phyloP scores from a whole-genome alignment of 2,888 invertebrate species.

The Caenorhabditis wallacei region DNA sequence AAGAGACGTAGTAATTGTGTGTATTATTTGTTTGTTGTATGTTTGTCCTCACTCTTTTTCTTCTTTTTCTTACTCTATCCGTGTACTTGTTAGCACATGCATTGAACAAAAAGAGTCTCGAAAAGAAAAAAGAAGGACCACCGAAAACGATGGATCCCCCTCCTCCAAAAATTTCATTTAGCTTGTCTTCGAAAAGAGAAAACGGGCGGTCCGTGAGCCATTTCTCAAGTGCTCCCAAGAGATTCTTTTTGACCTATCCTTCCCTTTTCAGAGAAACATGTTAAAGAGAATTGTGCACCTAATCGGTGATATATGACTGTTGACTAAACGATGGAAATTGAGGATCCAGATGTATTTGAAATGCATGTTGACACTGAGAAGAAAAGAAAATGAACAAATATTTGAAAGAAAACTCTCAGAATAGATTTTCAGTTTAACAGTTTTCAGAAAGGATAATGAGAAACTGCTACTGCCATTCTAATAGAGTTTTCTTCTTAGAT shows the following conservation, averaged over 20 bases:
- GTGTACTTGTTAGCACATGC: slow-evolving; percentile 60
- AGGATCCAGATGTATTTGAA: slow-evolving; percentile 6
- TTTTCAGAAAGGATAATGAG: neutral
- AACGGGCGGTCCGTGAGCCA: slow-evolving; percentile 12
- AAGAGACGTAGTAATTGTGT: slow-evolving; percentile 60
- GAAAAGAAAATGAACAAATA: neutral
- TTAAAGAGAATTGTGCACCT: slow-evolving; percentile 18
- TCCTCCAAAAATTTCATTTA: slow-evolving; percentile 45
- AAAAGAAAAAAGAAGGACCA: neutral
- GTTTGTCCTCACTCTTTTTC: slow-evolving; percentile 17
- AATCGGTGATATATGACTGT: slow-evolving; percentile 48
- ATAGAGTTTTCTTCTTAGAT: no score
- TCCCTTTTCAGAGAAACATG: slow-evolving; percentile 10
- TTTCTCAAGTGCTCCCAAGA: slow-evolving; percentile 48
- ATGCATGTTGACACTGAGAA: slow-evolving; percentile 2
- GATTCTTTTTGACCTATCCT: slow-evolving; percentile 29
- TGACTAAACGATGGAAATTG: neutral
- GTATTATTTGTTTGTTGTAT: slow-evolving; percentile 57
- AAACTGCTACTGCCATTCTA: no score
- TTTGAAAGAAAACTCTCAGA: neutral
- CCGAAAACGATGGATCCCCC: neutral
- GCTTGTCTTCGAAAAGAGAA: slow-evolving; percentile 11
- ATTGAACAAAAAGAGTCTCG: slow-evolving; percentile 41
- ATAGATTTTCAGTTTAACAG: slow-evolving; percentile 1
- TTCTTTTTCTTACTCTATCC: slow-evolving; percentile 19